phyloP scores from a whole-genome alignment of 1,140 invertebrate species.

The Geopemphigus sp. region DNA sequence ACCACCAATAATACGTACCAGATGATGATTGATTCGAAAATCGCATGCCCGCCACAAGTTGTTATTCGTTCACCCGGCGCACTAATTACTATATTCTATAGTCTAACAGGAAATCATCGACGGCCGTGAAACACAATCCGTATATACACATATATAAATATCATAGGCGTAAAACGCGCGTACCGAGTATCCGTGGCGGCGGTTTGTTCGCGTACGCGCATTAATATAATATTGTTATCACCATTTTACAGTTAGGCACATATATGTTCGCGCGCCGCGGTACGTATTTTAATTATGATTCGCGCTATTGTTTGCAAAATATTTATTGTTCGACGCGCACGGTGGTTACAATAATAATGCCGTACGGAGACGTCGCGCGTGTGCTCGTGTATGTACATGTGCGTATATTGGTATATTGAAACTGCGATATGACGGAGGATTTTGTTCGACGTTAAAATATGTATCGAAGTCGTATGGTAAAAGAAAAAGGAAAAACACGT shows the following conservation, averaged over 20 bases:
- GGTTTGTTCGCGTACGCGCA: neutral
- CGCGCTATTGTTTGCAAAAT: conserved; percentile 22
- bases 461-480: conserved; percentile 2
- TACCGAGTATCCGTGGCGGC: neutral
- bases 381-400: neutral
- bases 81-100: too few relatives aligned
- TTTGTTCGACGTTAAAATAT: neutral
- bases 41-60: too few relatives aligned
- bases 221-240: neutral
- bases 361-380: neutral
- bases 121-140: too few relatives aligned
- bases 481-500: neutral
- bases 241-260: conserved; percentile 6
- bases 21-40: too few relatives aligned
- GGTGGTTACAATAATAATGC: neutral
- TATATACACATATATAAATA: too few relatives aligned
- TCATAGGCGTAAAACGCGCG: too few relatives aligned
- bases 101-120: too few relatives aligned
- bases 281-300: conserved; percentile 3
- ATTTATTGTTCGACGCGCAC: conserved; percentile 11
- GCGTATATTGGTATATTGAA: too few relatives aligned
- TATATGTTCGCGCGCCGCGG: neutral
- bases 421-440: neutral
- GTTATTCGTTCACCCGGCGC: too few relatives aligned
- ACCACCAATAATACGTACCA: too few relatives aligned